A percentile compares a stretch with the other conserved stretches of the same genome.
phyloP scores from a whole-genome alignment of 1,140 invertebrate genomes.

The Cheumatopsyche charites region DNA sequence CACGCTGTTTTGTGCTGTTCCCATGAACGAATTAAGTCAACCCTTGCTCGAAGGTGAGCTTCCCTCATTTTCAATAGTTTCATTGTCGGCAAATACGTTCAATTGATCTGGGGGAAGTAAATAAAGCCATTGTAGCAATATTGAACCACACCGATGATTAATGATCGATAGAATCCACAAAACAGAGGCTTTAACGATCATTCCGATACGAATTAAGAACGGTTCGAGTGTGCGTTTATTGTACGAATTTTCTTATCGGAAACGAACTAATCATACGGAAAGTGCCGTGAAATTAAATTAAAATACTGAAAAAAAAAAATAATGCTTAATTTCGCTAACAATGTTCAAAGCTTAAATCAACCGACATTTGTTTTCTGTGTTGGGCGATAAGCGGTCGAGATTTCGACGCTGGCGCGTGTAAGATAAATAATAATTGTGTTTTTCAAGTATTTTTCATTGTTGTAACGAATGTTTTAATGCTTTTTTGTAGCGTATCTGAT shows the following conservation, averaged over 20 bases:
- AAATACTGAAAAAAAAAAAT: too few species aligned
- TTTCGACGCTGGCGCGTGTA: too few species aligned
- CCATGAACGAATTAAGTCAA: slow-evolving; percentile 8
- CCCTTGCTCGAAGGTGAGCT: slow-evolving; percentile 29
- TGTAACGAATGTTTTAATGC: too few species aligned
- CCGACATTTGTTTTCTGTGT: too few species aligned
- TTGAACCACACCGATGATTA: slow-evolving; percentile 33
- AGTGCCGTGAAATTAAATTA: too few species aligned
- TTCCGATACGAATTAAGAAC: slow-evolving; percentile 21
- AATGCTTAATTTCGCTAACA: too few species aligned
- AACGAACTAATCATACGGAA: slow-evolving; percentile 11
- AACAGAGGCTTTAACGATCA: slow-evolving; percentile 28
- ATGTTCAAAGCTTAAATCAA: too few species aligned
- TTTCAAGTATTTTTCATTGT: too few species aligned
- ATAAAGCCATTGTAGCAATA: slow-evolving; percentile 34
- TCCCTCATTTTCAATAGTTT: slow-evolving; percentile 23
- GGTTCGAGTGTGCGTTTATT: not conserved
- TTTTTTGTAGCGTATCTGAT: not conserved
- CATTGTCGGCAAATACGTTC: slow-evolving; percentile 35
- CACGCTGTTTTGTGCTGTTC: not conserved
- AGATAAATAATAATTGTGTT: too few species aligned
- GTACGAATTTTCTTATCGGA: slow-evolving; percentile 5
- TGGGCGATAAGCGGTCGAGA: too few species aligned
- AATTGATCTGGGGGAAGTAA: slow-evolving; percentile 29
- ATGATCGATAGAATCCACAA: slow-evolving; percentile 24